Percentiles rank a stretch among this genome's conserved stretches.
Conservation (phyloP, 2,113 vertebrate species). For the Xyrauchen texanus region DNA sequence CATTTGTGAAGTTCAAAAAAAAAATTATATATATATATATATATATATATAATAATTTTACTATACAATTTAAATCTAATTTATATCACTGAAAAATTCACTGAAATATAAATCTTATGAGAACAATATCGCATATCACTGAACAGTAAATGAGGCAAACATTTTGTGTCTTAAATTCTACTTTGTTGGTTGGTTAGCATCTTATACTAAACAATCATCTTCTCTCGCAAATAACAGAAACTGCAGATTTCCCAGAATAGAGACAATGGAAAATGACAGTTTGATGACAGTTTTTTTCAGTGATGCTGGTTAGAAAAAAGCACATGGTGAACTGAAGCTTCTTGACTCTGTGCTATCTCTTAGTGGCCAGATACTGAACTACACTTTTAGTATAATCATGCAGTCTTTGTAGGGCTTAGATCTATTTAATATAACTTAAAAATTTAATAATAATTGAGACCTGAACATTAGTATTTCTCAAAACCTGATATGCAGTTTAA, state of each 20-base stretch:
- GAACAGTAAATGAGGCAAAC: neutral
- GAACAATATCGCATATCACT: too few species aligned
- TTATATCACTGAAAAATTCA: too few species aligned
- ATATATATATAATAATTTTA: too few species aligned
- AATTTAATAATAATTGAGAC: too few species aligned
- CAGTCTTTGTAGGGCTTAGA: too few species aligned
- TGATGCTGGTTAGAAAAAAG: slow-evolving; percentile 27
- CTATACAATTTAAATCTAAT: neutral
- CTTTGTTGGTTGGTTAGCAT: neutral
- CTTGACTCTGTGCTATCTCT: slow-evolving; percentile 74
- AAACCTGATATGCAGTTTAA: neutral
- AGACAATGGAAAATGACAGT: slow-evolving; percentile 59
- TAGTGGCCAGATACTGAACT: slow-evolving; percentile 61
- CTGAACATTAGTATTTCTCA: too few species aligned
- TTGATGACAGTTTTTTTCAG: slow-evolving; percentile 57
- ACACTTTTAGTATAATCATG: slow-evolving; percentile 1
- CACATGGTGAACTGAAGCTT: slow-evolving; percentile 17
- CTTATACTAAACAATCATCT: neutral
- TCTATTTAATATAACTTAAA: too few species aligned
- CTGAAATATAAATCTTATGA: too few species aligned
- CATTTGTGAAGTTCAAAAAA: neutral
- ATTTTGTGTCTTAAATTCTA: neutral
- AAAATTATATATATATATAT: too few species aligned
- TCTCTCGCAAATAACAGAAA: neutral
- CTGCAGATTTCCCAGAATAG: slow-evolving; percentile 28